Evolutionary conservation across 2,797 vertebrate species (phyloP).

Genomic region (Myoxocephalus aenaeus): DNA sequence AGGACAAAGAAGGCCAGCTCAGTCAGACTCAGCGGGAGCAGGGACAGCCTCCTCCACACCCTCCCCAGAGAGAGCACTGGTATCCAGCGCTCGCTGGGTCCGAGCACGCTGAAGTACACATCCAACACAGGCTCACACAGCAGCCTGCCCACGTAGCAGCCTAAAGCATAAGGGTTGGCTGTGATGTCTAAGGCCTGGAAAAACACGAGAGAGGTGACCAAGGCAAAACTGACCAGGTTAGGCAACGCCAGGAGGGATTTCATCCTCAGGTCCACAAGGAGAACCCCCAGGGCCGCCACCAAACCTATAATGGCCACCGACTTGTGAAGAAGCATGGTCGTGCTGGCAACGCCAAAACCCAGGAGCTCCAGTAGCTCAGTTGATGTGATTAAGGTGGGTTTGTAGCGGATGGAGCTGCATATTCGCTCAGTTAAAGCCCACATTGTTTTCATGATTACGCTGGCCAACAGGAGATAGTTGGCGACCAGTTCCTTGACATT

Average conservation of each 20-base stretch:
- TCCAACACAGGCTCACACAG: slow-evolving; percentile 95
- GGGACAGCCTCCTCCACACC: slow-evolving; percentile 90
- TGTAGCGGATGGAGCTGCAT: slow-evolving; percentile 87
- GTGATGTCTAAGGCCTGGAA: slow-evolving; percentile 88
- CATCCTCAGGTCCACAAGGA: slow-evolving; percentile 95
- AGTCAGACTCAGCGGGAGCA: slow-evolving; percentile 88
- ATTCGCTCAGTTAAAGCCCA: slow-evolving; percentile 92
- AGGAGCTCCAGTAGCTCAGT: slow-evolving; percentile 93
- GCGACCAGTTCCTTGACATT: slow-evolving; percentile 93
- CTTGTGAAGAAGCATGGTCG: slow-evolving; percentile 88
- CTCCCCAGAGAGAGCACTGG: slow-evolving; percentile 91
- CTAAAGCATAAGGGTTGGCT: slow-evolving; percentile 92
- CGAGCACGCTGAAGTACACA: slow-evolving; percentile 94
- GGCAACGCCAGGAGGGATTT: slow-evolving; percentile 94
- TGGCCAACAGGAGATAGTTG: slow-evolving; percentile 92
- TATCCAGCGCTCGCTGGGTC: slow-evolving; percentile 94
- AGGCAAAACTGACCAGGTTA: slow-evolving; percentile 90
- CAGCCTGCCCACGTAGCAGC: slow-evolving; percentile 93
- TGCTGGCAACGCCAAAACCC: slow-evolving; percentile 95
- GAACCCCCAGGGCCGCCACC: slow-evolving; percentile 88
- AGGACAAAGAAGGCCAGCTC: slow-evolving; percentile 83
- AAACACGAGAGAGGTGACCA: slow-evolving; percentile 89
- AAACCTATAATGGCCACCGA: slow-evolving; percentile 90
- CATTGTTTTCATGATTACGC: slow-evolving; percentile 87
- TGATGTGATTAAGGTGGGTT: slow-evolving; percentile 88